Evolutionary conservation across 2,888 invertebrate genomes (phyloP).

Genomic region (Xanthorhoe designata): DNA sequence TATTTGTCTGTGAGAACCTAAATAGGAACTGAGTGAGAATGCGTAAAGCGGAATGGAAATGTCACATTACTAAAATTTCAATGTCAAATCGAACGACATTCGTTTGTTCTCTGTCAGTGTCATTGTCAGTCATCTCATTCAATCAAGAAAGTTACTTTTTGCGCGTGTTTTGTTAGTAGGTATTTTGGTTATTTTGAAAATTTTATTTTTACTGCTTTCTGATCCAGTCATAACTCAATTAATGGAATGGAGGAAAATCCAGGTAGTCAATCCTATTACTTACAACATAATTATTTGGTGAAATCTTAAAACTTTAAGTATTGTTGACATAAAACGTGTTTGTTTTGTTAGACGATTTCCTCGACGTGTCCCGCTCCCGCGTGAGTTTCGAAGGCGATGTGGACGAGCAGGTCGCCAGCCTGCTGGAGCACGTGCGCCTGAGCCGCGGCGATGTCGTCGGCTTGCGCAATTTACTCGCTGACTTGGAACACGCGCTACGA

Average conservation of each 20-base stretch:
- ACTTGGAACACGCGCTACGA: constrained; percentile 65
- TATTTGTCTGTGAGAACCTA: too few relatives aligned
- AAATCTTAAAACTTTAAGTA: too few relatives aligned
- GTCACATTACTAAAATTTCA: too few relatives aligned
- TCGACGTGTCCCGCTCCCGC: constrained; percentile 17
- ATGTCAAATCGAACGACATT: too few relatives aligned
- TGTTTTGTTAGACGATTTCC: constrained; percentile 16
- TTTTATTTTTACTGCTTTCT: not conserved
- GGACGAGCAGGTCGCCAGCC: constrained; percentile 23
- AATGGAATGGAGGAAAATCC: constrained; percentile 19
- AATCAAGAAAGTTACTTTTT: too few relatives aligned
- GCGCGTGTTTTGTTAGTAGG: not conserved
- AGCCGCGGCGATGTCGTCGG: constrained; percentile 25
- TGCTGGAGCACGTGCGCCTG: constrained; percentile 23
- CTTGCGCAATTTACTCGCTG: constrained; percentile 48
- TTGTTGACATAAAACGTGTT: constrained; percentile 14
- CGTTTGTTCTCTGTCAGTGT: too few relatives aligned
- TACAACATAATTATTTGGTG: not conserved
- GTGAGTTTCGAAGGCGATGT: constrained; percentile 24
- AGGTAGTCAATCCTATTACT: not conserved
- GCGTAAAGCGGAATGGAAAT: too few relatives aligned
- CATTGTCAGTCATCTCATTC: too few relatives aligned
- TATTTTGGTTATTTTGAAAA: not conserved
- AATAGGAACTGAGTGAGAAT: not conserved
- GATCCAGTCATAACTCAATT: not conserved